A percentile compares a stretch with the other conserved stretches of the same genome.
Evolutionary conservation across 2,888 invertebrate species (phyloP).

Genomic region (Schrankia costaestrigalis): DNA sequence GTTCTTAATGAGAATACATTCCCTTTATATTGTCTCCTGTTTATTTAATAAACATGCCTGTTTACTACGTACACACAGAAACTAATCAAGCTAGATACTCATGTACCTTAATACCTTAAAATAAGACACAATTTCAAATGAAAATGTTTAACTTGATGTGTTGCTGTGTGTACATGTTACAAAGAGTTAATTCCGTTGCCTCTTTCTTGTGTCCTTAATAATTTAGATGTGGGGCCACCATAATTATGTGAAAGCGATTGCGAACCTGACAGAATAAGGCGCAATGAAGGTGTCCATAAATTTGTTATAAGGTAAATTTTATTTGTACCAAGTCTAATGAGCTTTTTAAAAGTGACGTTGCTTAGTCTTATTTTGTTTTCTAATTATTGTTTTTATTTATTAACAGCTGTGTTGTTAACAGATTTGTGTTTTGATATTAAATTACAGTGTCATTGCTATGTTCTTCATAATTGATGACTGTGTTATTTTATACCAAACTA

Average conservation of each 20-base stretch:
- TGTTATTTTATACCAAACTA: too few relatives aligned
- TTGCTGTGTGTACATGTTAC: conserved; percentile 20
- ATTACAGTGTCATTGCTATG: too few relatives aligned
- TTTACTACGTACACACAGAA: too few relatives aligned
- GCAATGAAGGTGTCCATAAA: conserved; percentile 20
- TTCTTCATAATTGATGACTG: too few relatives aligned
- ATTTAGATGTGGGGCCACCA: conserved; percentile 31
- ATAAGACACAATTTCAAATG: too few relatives aligned
- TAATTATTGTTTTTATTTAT: not conserved
- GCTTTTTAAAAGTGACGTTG: conserved; percentile 3
- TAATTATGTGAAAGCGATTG: conserved; percentile 36
- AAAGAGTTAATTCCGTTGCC: conserved; percentile 49
- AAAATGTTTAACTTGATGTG: too few relatives aligned
- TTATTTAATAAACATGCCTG: conserved; percentile 46
- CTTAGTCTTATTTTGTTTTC: too few relatives aligned
- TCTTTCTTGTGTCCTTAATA: conserved; percentile 31
- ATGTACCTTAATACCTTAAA: too few relatives aligned
- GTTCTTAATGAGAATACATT: conserved; percentile 42
- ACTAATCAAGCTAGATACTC: too few relatives aligned
- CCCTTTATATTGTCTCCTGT: conserved; percentile 43
- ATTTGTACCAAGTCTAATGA: conserved; percentile 10
- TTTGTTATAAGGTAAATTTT: conserved; percentile 29
- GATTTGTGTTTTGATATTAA: not conserved
- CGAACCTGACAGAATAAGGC: conserved; percentile 14
- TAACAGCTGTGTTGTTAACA: not conserved